A percentile compares a stretch with the other conserved stretches of the same genome.
phyloP scores from a whole-genome alignment of 1,140 invertebrate genomes.

The Papilio polytes region DNA sequence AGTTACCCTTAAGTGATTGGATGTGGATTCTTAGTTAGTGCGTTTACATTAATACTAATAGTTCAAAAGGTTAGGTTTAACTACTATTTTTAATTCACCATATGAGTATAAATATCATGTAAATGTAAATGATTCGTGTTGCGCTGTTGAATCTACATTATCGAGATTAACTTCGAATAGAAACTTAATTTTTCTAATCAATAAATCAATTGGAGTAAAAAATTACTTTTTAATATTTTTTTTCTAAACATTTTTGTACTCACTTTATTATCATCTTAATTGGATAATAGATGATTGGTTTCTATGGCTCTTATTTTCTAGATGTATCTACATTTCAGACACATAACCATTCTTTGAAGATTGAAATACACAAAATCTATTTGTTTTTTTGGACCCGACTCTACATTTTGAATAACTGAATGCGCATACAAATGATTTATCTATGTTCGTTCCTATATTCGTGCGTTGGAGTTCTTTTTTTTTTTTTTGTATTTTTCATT shows the following conservation, averaged over 20 bases:
- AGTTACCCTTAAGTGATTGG: constrained; percentile 38
- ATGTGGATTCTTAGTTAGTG: constrained; percentile 20
- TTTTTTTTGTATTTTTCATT: not conserved
- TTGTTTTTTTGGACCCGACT: not conserved
- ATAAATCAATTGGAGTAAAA: not conserved
- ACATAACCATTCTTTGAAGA: not conserved
- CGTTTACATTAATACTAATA: constrained; percentile 4
- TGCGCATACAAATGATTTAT: constrained; percentile 26
- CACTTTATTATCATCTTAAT: no score
- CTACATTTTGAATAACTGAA: constrained; percentile 30
- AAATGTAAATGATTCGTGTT: not conserved
- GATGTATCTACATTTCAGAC: not conserved
- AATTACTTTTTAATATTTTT: not conserved
- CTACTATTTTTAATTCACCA: not conserved
- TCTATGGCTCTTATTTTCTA: not conserved
- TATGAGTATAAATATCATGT: not conserved
- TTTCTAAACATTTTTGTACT: no score
- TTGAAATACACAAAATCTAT: constrained; percentile 1
- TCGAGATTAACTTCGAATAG: not conserved
- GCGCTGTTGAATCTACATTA: not conserved
- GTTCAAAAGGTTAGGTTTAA: not conserved
- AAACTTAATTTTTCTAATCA: not conserved
- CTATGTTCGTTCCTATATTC: constrained; percentile 29
- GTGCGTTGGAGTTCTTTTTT: not conserved
- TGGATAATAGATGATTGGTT: no score